A percentile compares a stretch with the other conserved stretches of the same genome.
Evolutionary conservation across 2,113 vertebrate genomes (phyloP).

Genomic region (Trematomus loennbergii): DNA sequence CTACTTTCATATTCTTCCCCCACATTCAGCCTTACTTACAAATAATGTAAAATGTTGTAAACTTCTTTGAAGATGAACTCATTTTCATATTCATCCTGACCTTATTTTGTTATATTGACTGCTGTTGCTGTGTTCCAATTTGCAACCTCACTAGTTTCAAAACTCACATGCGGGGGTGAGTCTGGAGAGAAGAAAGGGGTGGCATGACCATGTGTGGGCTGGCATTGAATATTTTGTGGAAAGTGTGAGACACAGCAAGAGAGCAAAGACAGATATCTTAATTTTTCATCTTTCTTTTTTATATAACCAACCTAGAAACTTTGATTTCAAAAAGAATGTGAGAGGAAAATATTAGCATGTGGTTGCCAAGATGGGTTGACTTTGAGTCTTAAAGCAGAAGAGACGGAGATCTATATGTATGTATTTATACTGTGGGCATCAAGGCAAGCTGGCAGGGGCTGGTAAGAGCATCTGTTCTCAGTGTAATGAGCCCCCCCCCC

Average conservation of each 20-base stretch:
- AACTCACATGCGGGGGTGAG: conserved; percentile 47
- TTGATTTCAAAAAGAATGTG: conserved; percentile 40
- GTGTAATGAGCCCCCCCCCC: conserved; percentile 66
- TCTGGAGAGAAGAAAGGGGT: conserved; percentile 4
- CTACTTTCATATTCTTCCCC: background rate
- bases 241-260: conserved; percentile 16
- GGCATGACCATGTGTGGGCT: conserved; percentile 53
- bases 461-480: conserved; percentile 78
- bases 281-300: conserved; percentile 5
- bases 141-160: background rate
- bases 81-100: conserved; percentile 19
- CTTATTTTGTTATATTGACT: conserved; percentile 10
- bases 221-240: conserved; percentile 11
- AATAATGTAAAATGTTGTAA: background rate
- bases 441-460: conserved; percentile 70
- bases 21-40: background rate
- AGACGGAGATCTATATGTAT: conserved; percentile 54
- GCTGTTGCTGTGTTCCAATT: background rate
- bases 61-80: background rate
- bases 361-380: conserved; percentile 42
- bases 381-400: conserved; percentile 16
- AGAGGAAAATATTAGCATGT: conserved; percentile 14
- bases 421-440: conserved; percentile 61
- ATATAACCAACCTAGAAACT: conserved; percentile 22
- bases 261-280: conserved; percentile 14